Evolutionary conservation across 2,888 invertebrate genomes (phyloP), one percentile per base, ranked within the genome.

Genomic region (Melanargia galathea): DNA sequence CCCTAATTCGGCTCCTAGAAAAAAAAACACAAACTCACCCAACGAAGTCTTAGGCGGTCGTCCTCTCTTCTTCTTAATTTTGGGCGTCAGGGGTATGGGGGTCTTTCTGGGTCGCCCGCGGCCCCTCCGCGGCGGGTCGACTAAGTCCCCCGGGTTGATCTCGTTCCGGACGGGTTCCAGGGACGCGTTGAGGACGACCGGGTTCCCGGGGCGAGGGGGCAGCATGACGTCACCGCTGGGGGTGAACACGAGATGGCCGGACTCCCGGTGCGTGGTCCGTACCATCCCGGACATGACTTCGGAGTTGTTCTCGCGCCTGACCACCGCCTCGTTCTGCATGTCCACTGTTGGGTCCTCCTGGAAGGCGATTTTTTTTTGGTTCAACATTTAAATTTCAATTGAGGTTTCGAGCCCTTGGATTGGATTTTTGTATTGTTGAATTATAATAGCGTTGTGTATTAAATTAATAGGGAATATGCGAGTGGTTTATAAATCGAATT

Each of bases 101-200:
- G 92, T 92, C 81, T 93, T 93, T 67, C 93, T 78, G 0, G 93
- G 93, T 0, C 93, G 69, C 0, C 93, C 93, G 46, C 93, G 79
- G 0, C 84, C 87, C 45, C 87, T 78, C n/a, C 93, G 82, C 4
- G 87, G 86, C 1, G 89, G 90, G 60, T 87, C 86, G 30, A 83
- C 67, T 33, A 84, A 66, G 58, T 74, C 82, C 73, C 11, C 82
- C 1, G 70, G 67, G 20, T 67, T 70, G 40, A 82, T 51, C 63
- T 83, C 86, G 49, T 80, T 79, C 62, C 80, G 62, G 1, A 77
- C 74, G 0, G 80, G 77, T 5, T 72, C 87, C 57, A 81, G 69
- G 0, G 75, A 75, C 0, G 84, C 52, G 72, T 82, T 83, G 2
- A 82, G 75, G 0, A 84, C 71, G 2, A 81, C 74, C 0, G 83